Evolutionary conservation across 2,797 vertebrate genomes (phyloP).

Genomic region (Tragelaphus oryx): DNA sequence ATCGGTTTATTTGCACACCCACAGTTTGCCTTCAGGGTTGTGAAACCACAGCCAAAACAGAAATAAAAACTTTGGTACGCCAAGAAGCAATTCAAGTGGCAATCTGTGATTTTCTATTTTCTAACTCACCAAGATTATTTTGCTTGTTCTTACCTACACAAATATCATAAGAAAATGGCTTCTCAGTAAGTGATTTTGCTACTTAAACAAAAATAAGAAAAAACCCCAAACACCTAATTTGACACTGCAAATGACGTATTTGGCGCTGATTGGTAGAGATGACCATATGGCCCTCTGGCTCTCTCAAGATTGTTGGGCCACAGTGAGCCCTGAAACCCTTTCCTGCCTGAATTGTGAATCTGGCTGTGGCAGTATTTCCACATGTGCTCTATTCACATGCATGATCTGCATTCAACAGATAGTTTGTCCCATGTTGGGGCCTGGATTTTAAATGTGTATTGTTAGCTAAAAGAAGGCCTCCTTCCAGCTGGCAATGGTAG

Average conservation of each 20-base stretch:
- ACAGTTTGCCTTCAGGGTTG: slow-evolving; percentile 13
- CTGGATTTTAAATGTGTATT: slow-evolving; percentile 58
- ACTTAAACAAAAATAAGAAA: background rate
- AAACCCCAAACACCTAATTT: background rate
- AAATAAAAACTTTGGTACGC: background rate
- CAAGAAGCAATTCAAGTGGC: background rate
- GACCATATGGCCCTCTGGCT: slow-evolving; percentile 32
- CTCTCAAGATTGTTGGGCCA: slow-evolving; percentile 1
- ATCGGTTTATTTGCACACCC: slow-evolving; percentile 30
- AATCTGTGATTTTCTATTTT: background rate
- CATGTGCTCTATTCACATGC: slow-evolving; percentile 68
- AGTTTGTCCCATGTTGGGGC: slow-evolving; percentile 54
- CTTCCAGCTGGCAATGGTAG: slow-evolving; percentile 62
- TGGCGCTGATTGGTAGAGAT: background rate
- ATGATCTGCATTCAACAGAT: slow-evolving; percentile 40
- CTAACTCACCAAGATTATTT: background rate
- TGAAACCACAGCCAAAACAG: background rate
- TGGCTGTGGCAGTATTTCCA: slow-evolving; percentile 61
- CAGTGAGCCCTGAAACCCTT: slow-evolving; percentile 43
- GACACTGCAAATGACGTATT: background rate
- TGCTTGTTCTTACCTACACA: slow-evolving; percentile 11
- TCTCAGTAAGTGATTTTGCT: background rate
- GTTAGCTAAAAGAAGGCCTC: slow-evolving; percentile 58
- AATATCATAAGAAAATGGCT: background rate
- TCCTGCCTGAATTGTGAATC: slow-evolving; percentile 4